phyloP scores from a whole-genome alignment of 2,113 vertebrate species.

The Coptodon rendalli region DNA sequence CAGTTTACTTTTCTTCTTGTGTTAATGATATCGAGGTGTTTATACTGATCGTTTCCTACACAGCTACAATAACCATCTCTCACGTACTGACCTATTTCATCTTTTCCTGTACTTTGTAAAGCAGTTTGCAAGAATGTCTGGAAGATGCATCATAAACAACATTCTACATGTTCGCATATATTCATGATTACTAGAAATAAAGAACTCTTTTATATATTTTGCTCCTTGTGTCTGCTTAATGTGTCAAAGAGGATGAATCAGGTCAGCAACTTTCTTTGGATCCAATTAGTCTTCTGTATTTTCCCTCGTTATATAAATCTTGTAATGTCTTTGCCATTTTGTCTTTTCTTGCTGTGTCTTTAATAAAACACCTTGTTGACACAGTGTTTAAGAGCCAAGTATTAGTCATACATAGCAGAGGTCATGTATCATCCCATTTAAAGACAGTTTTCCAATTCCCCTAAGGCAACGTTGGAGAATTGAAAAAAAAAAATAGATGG shows the following conservation, averaged over 20 bases:
- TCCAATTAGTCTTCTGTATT: slow-evolving; percentile 18
- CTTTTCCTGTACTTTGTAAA: slow-evolving; percentile 49
- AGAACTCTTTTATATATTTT: slow-evolving; percentile 55
- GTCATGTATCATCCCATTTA: slow-evolving; percentile 54
- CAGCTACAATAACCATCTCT: slow-evolving; percentile 41
- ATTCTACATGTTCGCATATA: slow-evolving; percentile 41
- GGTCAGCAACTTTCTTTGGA: slow-evolving; percentile 13
- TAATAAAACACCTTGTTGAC: slow-evolving; percentile 59
- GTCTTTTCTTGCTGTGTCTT: slow-evolving; percentile 28
- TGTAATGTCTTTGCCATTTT: slow-evolving; percentile 20
- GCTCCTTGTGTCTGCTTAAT: neutral
- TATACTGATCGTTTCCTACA: slow-evolving; percentile 46
- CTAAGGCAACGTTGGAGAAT: slow-evolving; percentile 26
- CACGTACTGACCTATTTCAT: slow-evolving; percentile 37
- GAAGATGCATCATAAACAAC: slow-evolving; percentile 34
- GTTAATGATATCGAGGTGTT: slow-evolving; percentile 42
- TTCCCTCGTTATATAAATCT: slow-evolving; percentile 23
- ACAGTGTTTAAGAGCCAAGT: slow-evolving; percentile 37
- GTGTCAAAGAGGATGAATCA: neutral
- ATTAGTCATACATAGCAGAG: slow-evolving; percentile 65
- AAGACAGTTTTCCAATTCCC: slow-evolving; percentile 48
- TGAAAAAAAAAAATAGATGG: slow-evolving; percentile 20
- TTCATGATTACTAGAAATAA: slow-evolving; percentile 69
- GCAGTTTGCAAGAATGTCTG: slow-evolving; percentile 49
- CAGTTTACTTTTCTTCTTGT: slow-evolving; percentile 33